Conservation (phyloP, 2,113 vertebrate genomes). For the Pseudolaguvia tuberculata region DNA sequence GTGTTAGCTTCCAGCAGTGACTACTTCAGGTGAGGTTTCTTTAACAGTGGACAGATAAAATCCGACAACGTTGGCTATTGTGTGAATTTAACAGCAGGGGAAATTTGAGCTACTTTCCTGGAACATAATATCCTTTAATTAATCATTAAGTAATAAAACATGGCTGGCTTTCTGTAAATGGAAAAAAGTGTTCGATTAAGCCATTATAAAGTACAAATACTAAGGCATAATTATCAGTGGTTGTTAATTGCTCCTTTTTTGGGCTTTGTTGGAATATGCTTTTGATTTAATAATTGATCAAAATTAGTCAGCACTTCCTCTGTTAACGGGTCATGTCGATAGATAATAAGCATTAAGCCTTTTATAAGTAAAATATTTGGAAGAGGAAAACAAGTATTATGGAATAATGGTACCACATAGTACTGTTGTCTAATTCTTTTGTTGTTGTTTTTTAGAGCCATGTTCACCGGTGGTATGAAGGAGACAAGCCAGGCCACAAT, state of each 20-base stretch:
- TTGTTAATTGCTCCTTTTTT: background rate
- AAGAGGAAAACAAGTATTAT: background rate
- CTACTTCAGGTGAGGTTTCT: conserved; percentile 85
- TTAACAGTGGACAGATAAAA: background rate
- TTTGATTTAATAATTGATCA: conserved; percentile 18
- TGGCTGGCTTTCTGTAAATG: background rate
- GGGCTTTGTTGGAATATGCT: background rate
- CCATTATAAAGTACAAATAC: background rate
- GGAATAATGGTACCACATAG: background rate
- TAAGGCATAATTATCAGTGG: background rate
- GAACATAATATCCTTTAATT: background rate
- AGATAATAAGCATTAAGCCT: background rate
- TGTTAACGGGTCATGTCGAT: background rate
- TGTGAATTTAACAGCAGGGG: background rate
- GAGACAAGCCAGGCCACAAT: conserved; percentile 88
- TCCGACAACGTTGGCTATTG: background rate
- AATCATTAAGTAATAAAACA: conserved; percentile 13
- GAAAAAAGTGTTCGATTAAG: background rate
- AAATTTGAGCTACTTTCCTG: conserved; percentile 16
- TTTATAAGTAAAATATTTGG: background rate
- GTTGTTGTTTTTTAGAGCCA: conserved; percentile 74
- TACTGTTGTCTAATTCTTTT: background rate
- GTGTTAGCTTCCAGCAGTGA: conserved; percentile 97
- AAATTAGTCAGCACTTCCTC: background rate
- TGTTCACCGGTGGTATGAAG: conserved; percentile 97